These are phyloP conservation scores for Proterorhinus semilunaris DNA, from an alignment of 2,113 vertebrate species.

Conservation along the genomic window DNA sequence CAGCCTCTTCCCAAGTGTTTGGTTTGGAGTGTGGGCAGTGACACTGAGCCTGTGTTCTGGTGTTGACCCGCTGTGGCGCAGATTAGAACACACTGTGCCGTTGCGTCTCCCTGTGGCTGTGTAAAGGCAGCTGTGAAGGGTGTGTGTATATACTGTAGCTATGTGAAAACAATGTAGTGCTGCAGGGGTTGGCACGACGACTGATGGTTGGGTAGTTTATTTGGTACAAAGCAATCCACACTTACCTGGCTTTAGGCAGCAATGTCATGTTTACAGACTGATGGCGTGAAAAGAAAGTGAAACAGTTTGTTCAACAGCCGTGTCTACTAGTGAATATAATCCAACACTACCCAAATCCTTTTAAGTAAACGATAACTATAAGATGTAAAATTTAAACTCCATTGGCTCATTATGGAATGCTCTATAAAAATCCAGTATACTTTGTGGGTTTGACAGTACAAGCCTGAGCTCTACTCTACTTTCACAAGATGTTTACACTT, in stretches of 20 bases:
- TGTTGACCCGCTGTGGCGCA: conserved; percentile 39
- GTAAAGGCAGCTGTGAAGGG: conserved; percentile 41
- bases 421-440: no score
- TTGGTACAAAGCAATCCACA: no score
- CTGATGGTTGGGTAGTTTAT: conserved; percentile 23
- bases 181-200: conserved; percentile 34
- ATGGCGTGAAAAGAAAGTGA: no score
- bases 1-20: not conserved
- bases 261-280: no score
- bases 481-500: not conserved
- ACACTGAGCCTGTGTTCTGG: conserved; percentile 29
- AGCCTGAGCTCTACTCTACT: no score
- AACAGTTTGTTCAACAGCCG: no score
- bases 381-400: not conserved
- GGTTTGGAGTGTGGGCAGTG: conserved; percentile 17
- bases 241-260: no score
- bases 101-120: conserved; percentile 40
- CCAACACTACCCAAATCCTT: no score
- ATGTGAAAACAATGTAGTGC: conserved; percentile 20
- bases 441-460: no score
- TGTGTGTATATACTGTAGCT: not conserved
- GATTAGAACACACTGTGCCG: conserved; percentile 31
- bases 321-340: no score
- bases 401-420: no score
- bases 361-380: no score